Conservation (phyloP, 2,113 vertebrate genomes). For the Protomyctophum bolini region DNA sequence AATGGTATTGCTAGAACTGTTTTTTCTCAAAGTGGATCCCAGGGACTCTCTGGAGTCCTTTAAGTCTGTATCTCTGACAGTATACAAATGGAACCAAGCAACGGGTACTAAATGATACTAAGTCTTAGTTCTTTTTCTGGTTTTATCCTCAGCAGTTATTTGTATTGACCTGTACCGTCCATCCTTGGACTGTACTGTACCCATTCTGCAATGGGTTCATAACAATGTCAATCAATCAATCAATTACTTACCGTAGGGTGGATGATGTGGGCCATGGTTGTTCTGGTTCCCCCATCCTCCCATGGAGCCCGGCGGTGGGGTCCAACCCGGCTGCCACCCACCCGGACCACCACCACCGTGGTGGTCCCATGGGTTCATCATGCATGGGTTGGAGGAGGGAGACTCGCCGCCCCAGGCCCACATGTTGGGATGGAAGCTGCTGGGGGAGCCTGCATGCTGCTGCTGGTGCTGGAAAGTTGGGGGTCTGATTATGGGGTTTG, state of each 20-base stretch:
- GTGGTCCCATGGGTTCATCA: constrained; percentile 38
- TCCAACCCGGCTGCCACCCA: constrained; percentile 10
- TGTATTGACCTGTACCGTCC: too few relatives aligned
- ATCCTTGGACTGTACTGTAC: too few relatives aligned
- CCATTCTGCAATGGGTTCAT: too few relatives aligned
- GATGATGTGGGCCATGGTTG: not conserved
- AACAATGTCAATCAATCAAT: too few relatives aligned
- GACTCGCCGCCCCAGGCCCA: constrained; percentile 61
- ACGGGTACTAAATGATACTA: too few relatives aligned
- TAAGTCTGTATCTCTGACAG: too few relatives aligned
- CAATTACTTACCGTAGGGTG: constrained; percentile 32
- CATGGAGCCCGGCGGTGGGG: not conserved
- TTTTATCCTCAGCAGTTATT: too few relatives aligned
- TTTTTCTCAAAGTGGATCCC: too few relatives aligned
- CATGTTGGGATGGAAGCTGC: constrained; percentile 67
- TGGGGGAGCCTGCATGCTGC: constrained; percentile 3
- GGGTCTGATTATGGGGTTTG: constrained; percentile 12
- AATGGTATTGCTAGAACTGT: too few relatives aligned
- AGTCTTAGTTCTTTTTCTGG: not conserved
- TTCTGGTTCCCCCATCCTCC: not conserved
- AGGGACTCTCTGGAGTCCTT: too few relatives aligned
- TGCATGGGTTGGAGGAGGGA: not conserved
- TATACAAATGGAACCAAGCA: not conserved
- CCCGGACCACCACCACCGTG: not conserved
- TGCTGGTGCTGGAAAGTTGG: constrained; percentile 32